Base-by-base conservation (phyloP, 1,140 invertebrate genomes). In the Doryteuthis pealeii region DNA sequence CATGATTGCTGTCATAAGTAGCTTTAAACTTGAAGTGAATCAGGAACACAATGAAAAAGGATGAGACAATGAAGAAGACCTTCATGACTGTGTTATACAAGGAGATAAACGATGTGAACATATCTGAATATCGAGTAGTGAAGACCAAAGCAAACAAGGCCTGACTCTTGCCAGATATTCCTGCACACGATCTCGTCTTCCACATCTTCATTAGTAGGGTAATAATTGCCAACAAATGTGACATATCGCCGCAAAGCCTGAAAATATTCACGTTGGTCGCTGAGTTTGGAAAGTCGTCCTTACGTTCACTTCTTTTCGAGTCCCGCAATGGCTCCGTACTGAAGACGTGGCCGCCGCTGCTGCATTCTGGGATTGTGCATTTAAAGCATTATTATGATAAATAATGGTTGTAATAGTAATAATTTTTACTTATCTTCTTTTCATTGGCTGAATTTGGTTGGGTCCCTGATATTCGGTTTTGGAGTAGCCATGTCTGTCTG, bases 81-180 rank as follows among this genome's bases (percentile, higher is more conserved):
- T 99, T 99, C 98, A 99, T 99, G 71, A 93, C 87, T 62, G 95
- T 94, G 88, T 99, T 99, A 89, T 99, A 99, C 0, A 95, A 85
- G 0, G 97, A 99, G 70, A 99, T 93, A 89, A 93, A 99, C 73
- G 95, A 95, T 31, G 96, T 98, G 81, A 99, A 91, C 75, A 99
- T 90, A 89, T 99, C 98, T 87, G 99, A 90, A 85, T 99, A 99
- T 76, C 98, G 91, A 69, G 95, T 92, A 43, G 94, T 93, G 86
- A 98, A 99, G 12, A 99, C 97, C 79, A 99, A 88, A 4, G 96
- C 93, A 90, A 99, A 99, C 62, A 99, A 90, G 77, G 99, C 93
- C 90, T 99, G 98, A 74, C 95, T 97, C 85, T 96, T 98, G 81
- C 98, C 98, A 43, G 97, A 99, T 82, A 99, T 98, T 84, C 98